These are phyloP conservation scores for Gallinago paraguaiae DNA, from an alignment of 2,113 vertebrate species.

Conservation along the genomic window DNA sequence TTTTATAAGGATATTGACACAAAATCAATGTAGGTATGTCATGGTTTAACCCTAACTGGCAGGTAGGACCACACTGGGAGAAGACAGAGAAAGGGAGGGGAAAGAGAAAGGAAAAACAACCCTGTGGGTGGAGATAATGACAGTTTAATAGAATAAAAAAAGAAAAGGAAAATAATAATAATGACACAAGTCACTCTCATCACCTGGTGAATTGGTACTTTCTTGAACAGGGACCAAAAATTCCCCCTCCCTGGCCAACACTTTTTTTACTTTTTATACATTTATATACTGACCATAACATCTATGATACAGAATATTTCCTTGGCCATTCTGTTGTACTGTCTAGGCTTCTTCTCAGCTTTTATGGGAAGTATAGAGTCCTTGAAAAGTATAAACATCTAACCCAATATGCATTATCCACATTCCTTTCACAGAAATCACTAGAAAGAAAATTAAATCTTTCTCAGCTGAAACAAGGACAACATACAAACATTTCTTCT, in stretches of 20 bases:
- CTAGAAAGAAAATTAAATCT: neutral
- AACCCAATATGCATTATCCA: neutral
- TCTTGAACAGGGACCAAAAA: neutral
- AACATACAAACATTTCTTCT: neutral
- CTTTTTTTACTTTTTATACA: too few species aligned
- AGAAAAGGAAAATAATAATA: neutral
- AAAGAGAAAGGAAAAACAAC: neutral
- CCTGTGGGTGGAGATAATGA: neutral
- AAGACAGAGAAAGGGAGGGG: neutral
- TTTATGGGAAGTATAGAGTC: neutral
- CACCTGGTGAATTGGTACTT: neutral
- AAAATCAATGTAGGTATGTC: neutral
- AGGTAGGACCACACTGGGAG: neutral
- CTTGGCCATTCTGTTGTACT: neutral
- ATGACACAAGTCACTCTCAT: neutral
- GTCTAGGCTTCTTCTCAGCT: neutral
- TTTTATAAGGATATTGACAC: neutral
- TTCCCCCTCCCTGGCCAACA: neutral
- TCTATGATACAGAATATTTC: neutral
- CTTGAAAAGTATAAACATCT: neutral
- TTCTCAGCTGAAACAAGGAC: neutral
- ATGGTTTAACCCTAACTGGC: neutral
- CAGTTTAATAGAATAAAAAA: neutral
- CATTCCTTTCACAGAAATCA: neutral
- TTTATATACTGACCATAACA: neutral